Evolutionary conservation across 1,140 invertebrate genomes (phyloP), one percentile per base, ranked within the genome.

Genomic region (Nephotettix cincticeps): DNA sequence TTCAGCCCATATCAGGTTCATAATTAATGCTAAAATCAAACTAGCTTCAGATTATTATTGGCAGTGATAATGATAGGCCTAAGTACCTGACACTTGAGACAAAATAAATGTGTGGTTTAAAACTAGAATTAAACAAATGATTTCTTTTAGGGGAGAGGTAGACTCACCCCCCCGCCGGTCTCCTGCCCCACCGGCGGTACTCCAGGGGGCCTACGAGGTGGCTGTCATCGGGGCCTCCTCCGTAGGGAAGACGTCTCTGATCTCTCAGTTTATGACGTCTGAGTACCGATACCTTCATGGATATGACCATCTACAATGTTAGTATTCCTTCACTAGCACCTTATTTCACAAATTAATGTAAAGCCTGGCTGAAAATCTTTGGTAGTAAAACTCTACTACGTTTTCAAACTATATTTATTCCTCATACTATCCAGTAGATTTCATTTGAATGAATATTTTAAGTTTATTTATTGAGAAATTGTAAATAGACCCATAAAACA

Each of bases 251-350:
- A 93, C 93, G 66, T 93, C 95, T 19, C 83, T 98, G 29, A 91
- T 96, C 17, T 92, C 91, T 0, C 96, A 98, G 83, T 98, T 98
- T 81, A 96, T 98, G 93, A 97, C 95, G 17, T 97, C 95, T 21
- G 96, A 98, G 79, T 97, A 96, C 81, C 87, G 97, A 4, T 36
- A 36, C 14, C 32, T 36, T 64, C 94, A 96, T 78, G 93, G 93
- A 36, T 96, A 96, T 79, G 95, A 97, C 79, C 93, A 93, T 19
- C 92, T 90, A 69, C 89, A 93, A 76, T 91, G 92, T 93, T 77
- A 88, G 88, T 85, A 25, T 54, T 54, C 9, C 9, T 43, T 43
- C 9, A 43, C 9, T 43, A 43, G 40, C 9, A 11, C 9, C n/a
- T n/a, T 9, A 43, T 11, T 43, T 11, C 40, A 11, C 40, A 43